Conservation (phyloP, 2,113 vertebrate species). For the Meles meles region DNA sequence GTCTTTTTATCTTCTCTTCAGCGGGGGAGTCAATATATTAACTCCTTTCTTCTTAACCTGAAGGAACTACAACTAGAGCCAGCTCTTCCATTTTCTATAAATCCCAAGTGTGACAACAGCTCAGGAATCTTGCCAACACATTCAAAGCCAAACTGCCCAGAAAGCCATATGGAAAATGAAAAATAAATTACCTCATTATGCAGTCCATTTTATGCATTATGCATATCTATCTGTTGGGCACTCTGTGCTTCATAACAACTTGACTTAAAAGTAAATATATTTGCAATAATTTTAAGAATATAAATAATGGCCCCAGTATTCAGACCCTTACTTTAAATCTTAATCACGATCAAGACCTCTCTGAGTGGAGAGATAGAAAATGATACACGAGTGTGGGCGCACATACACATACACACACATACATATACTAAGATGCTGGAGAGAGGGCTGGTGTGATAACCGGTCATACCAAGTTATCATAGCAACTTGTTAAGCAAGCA, state of each 20-base stretch:
- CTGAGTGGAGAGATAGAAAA: neutral
- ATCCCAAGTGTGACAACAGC: neutral
- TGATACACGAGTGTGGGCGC: fast-evolving
- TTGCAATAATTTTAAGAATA: neutral
- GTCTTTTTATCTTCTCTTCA: neutral
- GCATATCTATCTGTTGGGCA: neutral
- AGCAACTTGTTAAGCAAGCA: neutral
- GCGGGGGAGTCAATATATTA: neutral
- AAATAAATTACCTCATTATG: neutral
- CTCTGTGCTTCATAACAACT: neutral
- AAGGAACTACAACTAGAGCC: neutral
- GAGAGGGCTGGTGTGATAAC: neutral
- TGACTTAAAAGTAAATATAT: neutral
- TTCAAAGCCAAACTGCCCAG: neutral
- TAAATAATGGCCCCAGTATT: neutral
- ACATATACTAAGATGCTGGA: neutral
- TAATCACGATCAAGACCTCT: neutral
- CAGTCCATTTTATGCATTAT: neutral
- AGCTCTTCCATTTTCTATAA: neutral
- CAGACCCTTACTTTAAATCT: neutral
- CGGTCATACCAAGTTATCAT: neutral
- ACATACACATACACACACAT: neutral
- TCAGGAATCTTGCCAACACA: neutral
- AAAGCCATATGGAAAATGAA: neutral
- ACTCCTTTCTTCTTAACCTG: neutral